phyloP scores from a whole-genome alignment of 2,113 vertebrate genomes.

The Paedocypris sp. region DNA sequence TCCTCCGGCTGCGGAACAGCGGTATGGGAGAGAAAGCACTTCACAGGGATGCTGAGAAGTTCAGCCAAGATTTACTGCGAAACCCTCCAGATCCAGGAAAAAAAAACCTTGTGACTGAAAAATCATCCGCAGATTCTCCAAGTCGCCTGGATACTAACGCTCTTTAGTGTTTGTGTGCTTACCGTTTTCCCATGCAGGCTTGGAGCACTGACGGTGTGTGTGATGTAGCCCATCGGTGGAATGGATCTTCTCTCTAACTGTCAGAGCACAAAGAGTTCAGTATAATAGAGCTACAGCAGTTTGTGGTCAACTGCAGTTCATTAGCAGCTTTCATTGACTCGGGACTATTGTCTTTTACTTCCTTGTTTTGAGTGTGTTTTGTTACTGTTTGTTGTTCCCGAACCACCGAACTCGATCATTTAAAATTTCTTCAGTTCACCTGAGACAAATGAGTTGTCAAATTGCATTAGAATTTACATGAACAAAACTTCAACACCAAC shows the following conservation, averaged over 20 bases:
- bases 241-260: conserved; percentile 83
- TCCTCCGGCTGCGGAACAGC: conserved; percentile 85
- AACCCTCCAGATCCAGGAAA: not conserved
- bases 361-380: no score
- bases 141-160: not conserved
- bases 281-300: no score
- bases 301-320: no score
- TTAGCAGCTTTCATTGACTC: no score
- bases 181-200: conserved; percentile 97
- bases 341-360: no score
- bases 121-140: not conserved
- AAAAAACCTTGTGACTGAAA: not conserved
- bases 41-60: conserved; percentile 38
- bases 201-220: conserved; percentile 93
- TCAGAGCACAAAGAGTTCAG: conserved; percentile 30
- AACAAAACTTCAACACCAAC: no score
- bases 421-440: no score
- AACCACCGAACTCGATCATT: no score
- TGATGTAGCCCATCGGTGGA: conserved; percentile 95
- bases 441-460: no score
- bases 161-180: conserved; percentile 40
- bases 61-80: no score
- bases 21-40: conserved; percentile 55
- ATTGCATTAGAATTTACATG: no score
- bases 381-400: no score